Conservation (phyloP, 1,140 invertebrate species). For the Apocrypta bakeri region DNA sequence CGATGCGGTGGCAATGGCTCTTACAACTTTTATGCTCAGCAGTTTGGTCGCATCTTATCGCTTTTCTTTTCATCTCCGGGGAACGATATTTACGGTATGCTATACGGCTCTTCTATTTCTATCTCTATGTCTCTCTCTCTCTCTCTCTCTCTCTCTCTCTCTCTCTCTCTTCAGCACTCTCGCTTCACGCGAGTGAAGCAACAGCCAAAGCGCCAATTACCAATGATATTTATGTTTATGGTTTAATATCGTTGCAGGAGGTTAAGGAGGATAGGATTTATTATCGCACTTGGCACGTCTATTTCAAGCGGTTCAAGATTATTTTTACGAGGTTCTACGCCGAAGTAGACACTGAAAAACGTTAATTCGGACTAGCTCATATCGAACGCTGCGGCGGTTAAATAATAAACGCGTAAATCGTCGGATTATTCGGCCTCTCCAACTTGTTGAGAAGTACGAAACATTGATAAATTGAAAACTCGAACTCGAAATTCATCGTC, state of each 20-base stretch:
- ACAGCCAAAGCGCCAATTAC: background rate
- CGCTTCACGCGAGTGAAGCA: no score
- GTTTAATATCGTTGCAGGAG: background rate
- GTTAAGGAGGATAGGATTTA: background rate
- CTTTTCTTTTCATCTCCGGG: background rate
- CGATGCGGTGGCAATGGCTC: background rate
- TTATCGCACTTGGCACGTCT: background rate
- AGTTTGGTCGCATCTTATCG: background rate
- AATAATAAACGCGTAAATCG: no score
- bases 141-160: no score
- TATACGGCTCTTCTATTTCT: no score
- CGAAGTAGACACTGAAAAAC: background rate
- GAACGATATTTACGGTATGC: background rate
- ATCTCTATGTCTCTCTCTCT: no score
- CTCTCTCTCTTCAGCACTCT: no score
- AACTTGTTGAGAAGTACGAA: no score
- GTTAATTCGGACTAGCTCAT: background rate
- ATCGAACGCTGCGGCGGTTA: no score
- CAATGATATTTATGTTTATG: background rate
- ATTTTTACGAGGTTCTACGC: background rate
- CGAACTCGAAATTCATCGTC: no score
- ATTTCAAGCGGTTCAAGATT: background rate
- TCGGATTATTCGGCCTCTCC: no score
- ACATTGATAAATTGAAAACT: no score
- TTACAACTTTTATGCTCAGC: background rate